Base-by-base conservation (phyloP, 1,140 invertebrate genomes). In the Laupala kohalensis region DNA sequence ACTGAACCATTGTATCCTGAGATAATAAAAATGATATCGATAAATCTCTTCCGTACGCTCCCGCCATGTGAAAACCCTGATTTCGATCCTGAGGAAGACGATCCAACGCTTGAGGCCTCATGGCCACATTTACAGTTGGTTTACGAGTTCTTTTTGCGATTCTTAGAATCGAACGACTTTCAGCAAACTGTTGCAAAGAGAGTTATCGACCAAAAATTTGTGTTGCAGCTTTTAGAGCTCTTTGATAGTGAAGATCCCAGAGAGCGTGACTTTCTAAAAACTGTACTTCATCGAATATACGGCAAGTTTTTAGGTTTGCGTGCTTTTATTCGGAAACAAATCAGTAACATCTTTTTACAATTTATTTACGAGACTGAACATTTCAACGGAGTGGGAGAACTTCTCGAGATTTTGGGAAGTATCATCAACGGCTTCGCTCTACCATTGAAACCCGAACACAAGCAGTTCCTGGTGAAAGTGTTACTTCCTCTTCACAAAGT, bases 291-390 rank as follows among this genome's bases (percentile, higher is more conserved):
- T 85, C 88, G 97, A 81, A 98, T 98, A 84, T 99, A 99, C 83
- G 96, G 96, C 71, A 98, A 98, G 85, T 99, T 99, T 84, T 83
- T 99, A 73, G 94, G 94, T 27, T 85, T 98, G 69, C 87, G 97
- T 77, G 94, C 96, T 72, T 98, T 96, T 82, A 98, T 98, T 80
- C 86, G 97, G 78, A 98, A 98, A 86, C 96, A 98, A 84, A 98
- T 99, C 77, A 98, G 98, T 82, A 97, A 98, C 83, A 95, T 99
- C 79, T 99, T 99, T 84, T 96, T 97, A 87, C 92, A 89, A 84
- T 99, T 99, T 88, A 98, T 99, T 79, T 99, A 99, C 83, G 97
- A 99, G 85, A 99, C 97, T 28, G 97, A 99, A 79, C 94, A 96
- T 80, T 96, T 98, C 83, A 99, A 99, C 83, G 97, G 97, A 73